Conservation (phyloP, 2,113 vertebrate species). For the Dasyurus viverrinus region DNA sequence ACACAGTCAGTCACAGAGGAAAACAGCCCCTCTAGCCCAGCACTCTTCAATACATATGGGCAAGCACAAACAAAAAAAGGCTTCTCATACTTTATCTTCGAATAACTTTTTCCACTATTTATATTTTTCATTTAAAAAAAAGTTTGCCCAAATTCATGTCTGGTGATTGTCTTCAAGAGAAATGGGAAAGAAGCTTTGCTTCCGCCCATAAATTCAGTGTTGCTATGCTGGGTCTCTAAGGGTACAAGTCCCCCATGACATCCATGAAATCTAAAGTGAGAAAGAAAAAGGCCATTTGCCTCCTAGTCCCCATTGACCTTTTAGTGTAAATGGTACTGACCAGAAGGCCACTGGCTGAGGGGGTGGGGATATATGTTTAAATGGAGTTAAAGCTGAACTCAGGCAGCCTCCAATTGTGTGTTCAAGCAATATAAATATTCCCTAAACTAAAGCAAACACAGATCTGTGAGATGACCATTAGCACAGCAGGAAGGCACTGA, state of each 20-base stretch:
- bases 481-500: neutral
- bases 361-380: conserved; percentile 45
- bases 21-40: conserved; percentile 4
- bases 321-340: neutral
- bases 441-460: neutral
- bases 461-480: conserved; percentile 16
- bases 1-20: neutral
- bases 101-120: conserved; percentile 17
- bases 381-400: conserved; percentile 46
- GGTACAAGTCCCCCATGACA: conserved; percentile 18
- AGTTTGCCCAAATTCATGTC: conserved; percentile 42
- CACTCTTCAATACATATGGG: neutral
- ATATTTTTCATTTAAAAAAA: conserved; percentile 20
- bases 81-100: conserved; percentile 44
- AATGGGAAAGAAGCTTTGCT: conserved; percentile 19
- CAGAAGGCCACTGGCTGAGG: neutral
- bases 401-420: conserved; percentile 43
- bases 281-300: neutral
- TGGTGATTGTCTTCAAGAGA: conserved; percentile 11
- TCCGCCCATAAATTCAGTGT: neutral
- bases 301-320: neutral
- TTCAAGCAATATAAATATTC: conserved; percentile 51
- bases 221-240: conserved; percentile 21
- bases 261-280: conserved; percentile 2
- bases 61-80: conserved; percentile 14